A percentile compares a stretch with the other conserved stretches of the same genome.
phyloP scores from a whole-genome alignment of 2,113 vertebrate species.

The Macaca nemestrina region DNA sequence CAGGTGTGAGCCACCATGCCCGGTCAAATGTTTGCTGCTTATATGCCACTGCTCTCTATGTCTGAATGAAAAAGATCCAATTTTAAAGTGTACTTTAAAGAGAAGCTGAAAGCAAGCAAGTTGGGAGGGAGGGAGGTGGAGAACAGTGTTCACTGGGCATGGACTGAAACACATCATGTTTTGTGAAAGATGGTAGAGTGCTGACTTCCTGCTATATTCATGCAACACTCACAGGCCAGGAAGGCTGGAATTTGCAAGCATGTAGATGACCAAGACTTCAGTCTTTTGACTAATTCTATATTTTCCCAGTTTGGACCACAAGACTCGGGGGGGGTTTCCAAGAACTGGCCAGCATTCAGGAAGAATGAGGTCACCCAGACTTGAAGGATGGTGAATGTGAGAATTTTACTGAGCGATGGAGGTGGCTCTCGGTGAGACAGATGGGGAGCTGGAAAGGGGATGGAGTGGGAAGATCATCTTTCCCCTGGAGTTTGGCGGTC shows the following conservation, averaged over 20 bases:
- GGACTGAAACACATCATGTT: neutral
- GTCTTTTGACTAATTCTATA: neutral
- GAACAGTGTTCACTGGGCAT: fast-evolving
- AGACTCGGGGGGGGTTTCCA: neutral
- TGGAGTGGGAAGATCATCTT: too few species aligned
- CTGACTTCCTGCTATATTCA: neutral
- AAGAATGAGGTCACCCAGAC: too few species aligned
- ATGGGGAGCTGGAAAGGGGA: too few species aligned
- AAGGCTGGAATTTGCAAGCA: neutral
- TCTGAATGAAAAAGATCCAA: neutral
- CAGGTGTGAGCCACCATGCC: too few species aligned
- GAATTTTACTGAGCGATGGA: too few species aligned
- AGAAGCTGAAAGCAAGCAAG: neutral
- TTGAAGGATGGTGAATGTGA: too few species aligned
- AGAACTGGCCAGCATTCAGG: neutral
- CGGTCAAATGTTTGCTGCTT: neutral
- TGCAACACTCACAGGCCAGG: neutral
- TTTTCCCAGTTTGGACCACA: neutral
- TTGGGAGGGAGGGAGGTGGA: neutral
- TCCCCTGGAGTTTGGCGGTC: too few species aligned
- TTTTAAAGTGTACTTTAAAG: neutral
- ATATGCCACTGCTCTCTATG: neutral
- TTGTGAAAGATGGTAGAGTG: neutral
- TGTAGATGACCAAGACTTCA: neutral
- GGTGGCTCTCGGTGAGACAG: too few species aligned